Evolutionary conservation across 2,113 vertebrate species (phyloP).

Genomic region (Channa argus): DNA sequence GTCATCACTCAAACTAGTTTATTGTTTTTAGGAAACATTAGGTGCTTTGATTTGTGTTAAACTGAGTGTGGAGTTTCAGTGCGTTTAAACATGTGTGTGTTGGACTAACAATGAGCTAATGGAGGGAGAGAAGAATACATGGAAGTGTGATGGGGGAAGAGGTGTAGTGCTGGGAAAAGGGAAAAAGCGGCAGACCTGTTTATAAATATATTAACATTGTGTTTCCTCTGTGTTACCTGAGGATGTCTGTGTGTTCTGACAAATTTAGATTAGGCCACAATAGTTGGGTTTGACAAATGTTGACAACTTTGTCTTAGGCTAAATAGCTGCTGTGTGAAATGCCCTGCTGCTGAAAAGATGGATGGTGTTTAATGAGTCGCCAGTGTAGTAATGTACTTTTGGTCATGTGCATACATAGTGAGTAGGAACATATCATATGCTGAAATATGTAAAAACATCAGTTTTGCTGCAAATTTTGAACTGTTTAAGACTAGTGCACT

Average conservation of each 20-base stretch:
- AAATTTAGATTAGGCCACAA: constrained; percentile 14
- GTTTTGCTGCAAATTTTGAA: not conserved
- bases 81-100: not conserved
- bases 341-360: constrained; percentile 10
- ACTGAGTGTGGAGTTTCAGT: constrained; percentile 1
- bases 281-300: constrained; percentile 11
- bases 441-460: constrained; percentile 3
- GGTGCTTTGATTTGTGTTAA: not conserved
- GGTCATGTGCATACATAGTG: constrained; percentile 5
- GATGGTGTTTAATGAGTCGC: constrained; percentile 7
- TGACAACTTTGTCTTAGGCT: constrained; percentile 1
- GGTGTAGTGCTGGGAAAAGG: constrained; percentile 1
- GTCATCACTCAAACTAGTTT: not conserved
- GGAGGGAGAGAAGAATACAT: constrained; percentile 59
- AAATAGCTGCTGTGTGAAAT: constrained; percentile 17
- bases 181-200: constrained; percentile 20
- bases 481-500: not conserved
- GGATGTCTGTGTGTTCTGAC: constrained; percentile 11
- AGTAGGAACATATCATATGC: not conserved
- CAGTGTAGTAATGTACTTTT: not conserved
- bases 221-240: constrained; percentile 40
- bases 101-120: constrained; percentile 57
- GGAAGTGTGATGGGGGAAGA: constrained; percentile 56
- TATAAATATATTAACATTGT: constrained; percentile 25
- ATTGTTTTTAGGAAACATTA: not conserved